Conservation (phyloP, 2,888 invertebrate genomes). For the Kuschelorhynchus macadamiae region DNA sequence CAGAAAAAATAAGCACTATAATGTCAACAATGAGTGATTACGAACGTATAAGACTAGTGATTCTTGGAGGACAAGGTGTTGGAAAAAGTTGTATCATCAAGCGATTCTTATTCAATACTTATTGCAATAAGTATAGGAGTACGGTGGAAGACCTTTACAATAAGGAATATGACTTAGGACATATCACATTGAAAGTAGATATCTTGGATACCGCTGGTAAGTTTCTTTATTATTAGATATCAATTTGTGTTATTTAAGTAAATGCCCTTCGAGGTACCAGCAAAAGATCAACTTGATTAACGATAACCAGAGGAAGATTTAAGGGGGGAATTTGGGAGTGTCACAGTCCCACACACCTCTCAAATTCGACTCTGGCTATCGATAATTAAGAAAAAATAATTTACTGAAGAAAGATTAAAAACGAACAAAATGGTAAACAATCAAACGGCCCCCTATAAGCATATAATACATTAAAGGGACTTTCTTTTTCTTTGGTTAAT, state of each 20-base stretch:
- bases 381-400: no score
- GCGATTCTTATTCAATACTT: constrained; percentile 84
- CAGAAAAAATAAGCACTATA: background rate
- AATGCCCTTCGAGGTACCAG: no score
- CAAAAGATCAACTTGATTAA: no score
- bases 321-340: no score
- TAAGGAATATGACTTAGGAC: constrained; percentile 84
- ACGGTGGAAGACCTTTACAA: constrained; percentile 92
- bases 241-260: background rate
- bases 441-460: no score
- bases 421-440: no score
- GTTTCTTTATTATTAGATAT: background rate
- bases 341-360: no score
- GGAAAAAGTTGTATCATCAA: constrained; percentile 90
- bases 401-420: no score
- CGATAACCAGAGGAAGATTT: no score
- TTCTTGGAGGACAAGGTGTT: constrained; percentile 85
- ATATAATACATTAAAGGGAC: no score
- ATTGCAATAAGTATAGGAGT: constrained; percentile 84
- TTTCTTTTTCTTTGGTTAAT: no score
- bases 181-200: constrained; percentile 82
- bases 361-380: no score
- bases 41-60: constrained; percentile 86
- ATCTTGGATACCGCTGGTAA: constrained; percentile 80
- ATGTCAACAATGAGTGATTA: constrained; percentile 75